Evolutionary conservation across 2,113 vertebrate genomes (phyloP).

Genomic region (Scopus umbretta): DNA sequence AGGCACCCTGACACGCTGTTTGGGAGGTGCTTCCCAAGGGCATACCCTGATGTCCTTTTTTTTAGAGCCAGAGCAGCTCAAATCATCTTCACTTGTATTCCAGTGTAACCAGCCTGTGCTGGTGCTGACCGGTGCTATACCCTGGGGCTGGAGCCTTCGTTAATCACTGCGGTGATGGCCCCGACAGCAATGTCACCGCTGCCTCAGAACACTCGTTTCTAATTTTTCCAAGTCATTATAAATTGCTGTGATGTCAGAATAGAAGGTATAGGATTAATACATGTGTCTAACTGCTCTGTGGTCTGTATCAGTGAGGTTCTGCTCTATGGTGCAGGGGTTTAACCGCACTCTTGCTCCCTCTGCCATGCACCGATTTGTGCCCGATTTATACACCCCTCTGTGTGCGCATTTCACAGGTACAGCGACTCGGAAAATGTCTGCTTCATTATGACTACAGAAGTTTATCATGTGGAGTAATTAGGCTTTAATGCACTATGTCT

Average conservation of each 20-base stretch:
- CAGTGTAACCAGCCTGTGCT: not conserved
- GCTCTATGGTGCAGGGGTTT: not conserved
- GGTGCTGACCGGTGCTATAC: not conserved
- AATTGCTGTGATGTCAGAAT: not conserved
- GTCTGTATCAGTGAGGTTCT: not conserved
- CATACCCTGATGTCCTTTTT: not conserved
- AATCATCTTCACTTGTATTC: not conserved
- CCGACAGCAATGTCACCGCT: not conserved
- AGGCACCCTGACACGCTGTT: rapidly evolving
- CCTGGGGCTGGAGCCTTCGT: not conserved
- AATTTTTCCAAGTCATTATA: not conserved
- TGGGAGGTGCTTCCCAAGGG: not conserved
- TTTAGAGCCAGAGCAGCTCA: not conserved
- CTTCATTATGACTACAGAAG: not conserved
- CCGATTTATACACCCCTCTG: not conserved
- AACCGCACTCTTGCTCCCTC: not conserved
- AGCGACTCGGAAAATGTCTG: not conserved
- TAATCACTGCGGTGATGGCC: not conserved
- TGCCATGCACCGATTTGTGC: not conserved
- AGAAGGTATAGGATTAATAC: not conserved
- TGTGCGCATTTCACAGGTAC: not conserved
- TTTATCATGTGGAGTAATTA: not conserved
- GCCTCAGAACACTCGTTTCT: not conserved
- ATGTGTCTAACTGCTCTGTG: not conserved
- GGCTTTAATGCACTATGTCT: not conserved